Evolutionary conservation across 2,888 invertebrate species (phyloP), one percentile per base, ranked within the genome.

Genomic region (Lepidonotus clava): DNA sequence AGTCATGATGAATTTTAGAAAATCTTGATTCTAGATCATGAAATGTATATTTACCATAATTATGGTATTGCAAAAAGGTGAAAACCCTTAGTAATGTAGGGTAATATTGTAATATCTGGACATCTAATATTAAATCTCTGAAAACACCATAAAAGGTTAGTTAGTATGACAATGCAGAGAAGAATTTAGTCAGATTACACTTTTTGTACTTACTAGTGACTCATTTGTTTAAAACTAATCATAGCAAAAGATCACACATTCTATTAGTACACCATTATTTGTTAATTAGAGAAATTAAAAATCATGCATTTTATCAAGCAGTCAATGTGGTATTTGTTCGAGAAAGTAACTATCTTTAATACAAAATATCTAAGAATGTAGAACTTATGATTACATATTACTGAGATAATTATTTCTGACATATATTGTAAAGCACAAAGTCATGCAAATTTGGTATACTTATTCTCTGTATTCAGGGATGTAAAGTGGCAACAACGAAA

Each of bases 191-290:
- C 11, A 5, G 24, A 14, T 61, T 61, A 61, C 28, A 14, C 28
- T 56, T 61, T 28, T 28, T 61, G 61, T 61, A 61, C 61, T 61
- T 61, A 61, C 61, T 14, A 61, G 61, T 61, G 28, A 61, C 28
- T 61, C 28, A 28, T 61, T 61, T 61, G 24, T 1, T 28, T 61
- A 61, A 28, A 61, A 61, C 11, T 24, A 61, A 61, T 28, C 11
- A 28, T 61, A 61, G n/a, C 24, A 61, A 61, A 61, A 53, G 53
- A 53, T 53, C 21, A 53, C 21, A 53, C 53, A 53, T n/a, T n/a
- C 18, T 46, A n/a, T 53, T 53, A 53, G n/a, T n/a, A n/a, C n/a
- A n/a, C n/a, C n/a, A n/a, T n/a, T n/a, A n/a, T n/a, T n/a, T n/a
- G n/a, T n/a, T n/a, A n/a, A n/a, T n/a, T n/a, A n/a, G n/a, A n/a